Evolutionary conservation across 2,113 vertebrate species (phyloP), one percentile per base, ranked within the genome.

Genomic region (Petrocephalus zakoni): DNA sequence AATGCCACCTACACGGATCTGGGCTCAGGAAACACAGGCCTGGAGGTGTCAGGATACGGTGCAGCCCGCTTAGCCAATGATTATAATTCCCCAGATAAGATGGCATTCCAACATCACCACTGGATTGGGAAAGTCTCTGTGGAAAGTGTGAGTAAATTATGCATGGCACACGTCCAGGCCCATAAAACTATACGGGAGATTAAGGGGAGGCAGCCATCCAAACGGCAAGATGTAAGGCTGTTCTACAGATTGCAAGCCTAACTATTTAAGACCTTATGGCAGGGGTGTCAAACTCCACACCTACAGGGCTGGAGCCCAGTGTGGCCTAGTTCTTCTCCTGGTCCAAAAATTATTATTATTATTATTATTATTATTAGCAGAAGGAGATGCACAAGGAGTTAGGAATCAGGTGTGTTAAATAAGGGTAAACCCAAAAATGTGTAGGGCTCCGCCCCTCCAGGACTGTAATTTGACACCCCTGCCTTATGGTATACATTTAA

Each of bases 121-220:
- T 29, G 15, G 53, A 58, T 42, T 29, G 19, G 90, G 85, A 89
- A 90, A 90, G 87, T 88, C n/a, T 87, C 87, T 85, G 92, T 90
- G 93, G 93, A 93, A 94, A 94, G 90, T 55, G 58, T 94, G 92
- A 94, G 92, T 90, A 89, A 92, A 92, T 90, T 91, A 90, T 75
- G 85, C 89, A 89, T 94, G 94, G 94, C 92, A 93, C 82, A 2
- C 25, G 0, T 92, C 93, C 94, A 95, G 89, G 22, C n/a, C 5
- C 87, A 47, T 82, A 82, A 82, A 82, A 47, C 78, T 37, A 49
- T 93, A 83, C 89, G 86, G 93, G 90, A 90, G 90, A 90, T 89
- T 83, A 49, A 89, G 83, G 87, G 90, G 91, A 92, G 93, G 93
- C 93, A 94, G 90, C 34, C 15, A 11, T 47, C 21, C 21, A 83